phyloP scores from a whole-genome alignment of 2,113 vertebrate genomes.

The Zapus hudsonius region DNA sequence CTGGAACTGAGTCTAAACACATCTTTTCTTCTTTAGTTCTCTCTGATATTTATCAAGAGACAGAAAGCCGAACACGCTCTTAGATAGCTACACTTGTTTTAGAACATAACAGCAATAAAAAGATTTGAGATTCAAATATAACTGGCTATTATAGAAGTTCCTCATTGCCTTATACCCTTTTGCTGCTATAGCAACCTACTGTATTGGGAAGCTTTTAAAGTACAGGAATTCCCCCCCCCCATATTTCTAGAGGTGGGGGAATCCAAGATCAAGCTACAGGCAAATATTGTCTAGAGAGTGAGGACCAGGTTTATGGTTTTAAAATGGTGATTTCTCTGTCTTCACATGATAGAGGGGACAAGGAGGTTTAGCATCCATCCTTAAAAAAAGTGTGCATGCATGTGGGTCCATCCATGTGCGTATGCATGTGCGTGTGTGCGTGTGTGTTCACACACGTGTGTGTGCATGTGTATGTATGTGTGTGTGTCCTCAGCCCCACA shows the following conservation, averaged over 20 bases:
- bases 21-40: not conserved
- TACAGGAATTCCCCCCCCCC: not conserved
- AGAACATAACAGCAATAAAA: not conserved
- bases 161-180: not conserved
- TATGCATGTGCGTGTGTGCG: no score
- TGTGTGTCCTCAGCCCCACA: no score
- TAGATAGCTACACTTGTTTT: not conserved
- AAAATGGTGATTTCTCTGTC: not conserved
- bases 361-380: not conserved
- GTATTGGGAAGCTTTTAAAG: not conserved
- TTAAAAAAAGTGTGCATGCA: no score
- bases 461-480: no score
- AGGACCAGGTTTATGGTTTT: not conserved
- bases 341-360: not conserved
- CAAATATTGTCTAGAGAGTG: not conserved
- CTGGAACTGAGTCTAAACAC: not conserved
- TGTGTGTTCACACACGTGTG: no score
- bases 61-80: not conserved
- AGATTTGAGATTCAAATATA: not conserved
- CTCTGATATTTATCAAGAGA: not conserved
- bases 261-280: not conserved
- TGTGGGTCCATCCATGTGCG: no score
- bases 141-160: not conserved
- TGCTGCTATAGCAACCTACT: not conserved
- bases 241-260: not conserved